phyloP scores from a whole-genome alignment of 1,140 invertebrate species.

The Polypedilum vanderplanki region DNA sequence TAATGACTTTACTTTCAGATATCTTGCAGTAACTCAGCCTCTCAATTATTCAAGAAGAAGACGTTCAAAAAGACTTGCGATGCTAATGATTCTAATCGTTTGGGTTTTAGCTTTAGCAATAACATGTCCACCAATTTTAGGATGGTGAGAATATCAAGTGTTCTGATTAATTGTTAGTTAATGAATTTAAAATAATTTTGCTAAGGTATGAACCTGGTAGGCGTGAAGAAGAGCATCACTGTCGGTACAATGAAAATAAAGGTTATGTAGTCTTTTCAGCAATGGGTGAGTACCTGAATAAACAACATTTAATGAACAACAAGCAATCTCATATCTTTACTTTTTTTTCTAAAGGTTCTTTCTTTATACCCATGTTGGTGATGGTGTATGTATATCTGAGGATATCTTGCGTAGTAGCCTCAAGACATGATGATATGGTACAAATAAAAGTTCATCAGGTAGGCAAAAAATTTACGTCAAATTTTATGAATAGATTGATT shows the following conservation, averaged over 20 bases:
- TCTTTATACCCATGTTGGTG: slow-evolving; percentile 77
- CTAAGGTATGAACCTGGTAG: slow-evolving; percentile 56
- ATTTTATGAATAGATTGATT: background rate
- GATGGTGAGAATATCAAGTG: slow-evolving; percentile 50
- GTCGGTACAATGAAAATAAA: slow-evolving; percentile 66
- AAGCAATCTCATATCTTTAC: background rate
- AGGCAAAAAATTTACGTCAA: background rate
- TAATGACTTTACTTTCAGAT: slow-evolving; percentile 43
- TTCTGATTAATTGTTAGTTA: background rate
- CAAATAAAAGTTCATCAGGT: slow-evolving; percentile 44
- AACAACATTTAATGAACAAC: background rate
- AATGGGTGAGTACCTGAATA: slow-evolving; percentile 48
- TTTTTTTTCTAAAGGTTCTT: slow-evolving; percentile 67
- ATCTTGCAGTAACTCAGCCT: slow-evolving; percentile 71
- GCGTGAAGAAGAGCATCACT: slow-evolving; percentile 49
- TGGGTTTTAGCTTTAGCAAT: slow-evolving; percentile 70
- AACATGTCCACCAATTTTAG: slow-evolving; percentile 69
- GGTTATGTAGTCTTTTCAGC: slow-evolving; percentile 82
- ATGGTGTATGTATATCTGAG: slow-evolving; percentile 81
- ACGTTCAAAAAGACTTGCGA: slow-evolving; percentile 63
- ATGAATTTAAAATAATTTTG: slow-evolving; percentile 24
- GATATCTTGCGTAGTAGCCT: slow-evolving; percentile 72
- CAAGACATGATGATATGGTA: slow-evolving; percentile 49
- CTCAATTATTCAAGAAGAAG: slow-evolving; percentile 65
- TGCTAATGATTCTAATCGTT: slow-evolving; percentile 66